Conservation (phyloP, 2,797 vertebrate species). For the Enteromius fasciolatus region DNA sequence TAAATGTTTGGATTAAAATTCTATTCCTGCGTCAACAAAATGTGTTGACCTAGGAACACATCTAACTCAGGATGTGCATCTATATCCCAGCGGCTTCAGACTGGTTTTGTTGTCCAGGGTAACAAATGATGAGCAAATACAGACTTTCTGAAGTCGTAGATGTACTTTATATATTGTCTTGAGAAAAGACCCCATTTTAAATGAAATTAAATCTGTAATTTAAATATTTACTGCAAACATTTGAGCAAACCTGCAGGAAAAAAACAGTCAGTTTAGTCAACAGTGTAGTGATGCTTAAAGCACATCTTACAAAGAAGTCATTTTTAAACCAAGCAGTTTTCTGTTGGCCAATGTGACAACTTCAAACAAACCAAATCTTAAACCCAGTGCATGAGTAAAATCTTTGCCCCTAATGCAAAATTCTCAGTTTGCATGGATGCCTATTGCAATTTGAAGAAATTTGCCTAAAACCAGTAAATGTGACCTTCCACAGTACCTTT, state of each 20-base stretch:
- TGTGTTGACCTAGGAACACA: too few relatives aligned
- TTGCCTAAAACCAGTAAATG: neutral
- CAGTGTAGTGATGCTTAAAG: neutral
- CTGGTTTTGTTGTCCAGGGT: too few relatives aligned
- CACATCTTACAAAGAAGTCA: neutral
- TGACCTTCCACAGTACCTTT: neutral
- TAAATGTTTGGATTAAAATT: too few relatives aligned
- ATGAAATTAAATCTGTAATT: neutral
- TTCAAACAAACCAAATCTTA: neutral
- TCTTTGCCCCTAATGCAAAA: neutral
- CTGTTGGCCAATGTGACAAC: neutral
- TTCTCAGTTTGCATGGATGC: neutral
- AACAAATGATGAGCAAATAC: neutral
- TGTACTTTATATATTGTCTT: neutral
- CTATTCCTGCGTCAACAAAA: too few relatives aligned
- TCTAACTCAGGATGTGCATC: too few relatives aligned
- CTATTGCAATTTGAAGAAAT: too few relatives aligned
- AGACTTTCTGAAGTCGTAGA: neutral
- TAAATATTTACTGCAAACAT: neutral
- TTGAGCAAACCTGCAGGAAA: neutral
- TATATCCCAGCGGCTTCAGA: too few relatives aligned
- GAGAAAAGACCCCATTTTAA: neutral
- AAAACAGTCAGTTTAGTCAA: neutral
- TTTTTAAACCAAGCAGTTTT: neutral
- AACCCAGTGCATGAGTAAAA: neutral